Conservation (phyloP, 2,888 invertebrate genomes). For the Spialia ferax region DNA sequence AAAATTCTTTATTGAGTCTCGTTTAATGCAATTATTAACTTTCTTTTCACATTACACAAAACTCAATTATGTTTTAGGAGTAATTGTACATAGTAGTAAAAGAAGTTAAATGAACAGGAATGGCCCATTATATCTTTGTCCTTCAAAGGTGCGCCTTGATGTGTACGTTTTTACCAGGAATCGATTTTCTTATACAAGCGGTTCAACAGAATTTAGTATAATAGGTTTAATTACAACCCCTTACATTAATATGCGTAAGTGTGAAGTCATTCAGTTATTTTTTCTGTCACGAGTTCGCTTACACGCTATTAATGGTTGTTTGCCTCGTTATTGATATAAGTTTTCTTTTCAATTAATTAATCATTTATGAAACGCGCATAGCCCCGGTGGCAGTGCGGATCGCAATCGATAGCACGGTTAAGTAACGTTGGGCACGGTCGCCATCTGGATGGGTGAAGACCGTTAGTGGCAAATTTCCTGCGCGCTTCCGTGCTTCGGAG, state of each 20-base stretch:
- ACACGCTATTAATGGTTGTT: no score
- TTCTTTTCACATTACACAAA: no score
- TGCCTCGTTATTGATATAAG: no score
- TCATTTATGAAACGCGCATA: no score
- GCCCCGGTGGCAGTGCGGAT: no score
- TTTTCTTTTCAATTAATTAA: no score
- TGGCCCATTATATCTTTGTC: not conserved
- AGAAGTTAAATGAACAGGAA: not conserved
- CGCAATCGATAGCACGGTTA: no score
- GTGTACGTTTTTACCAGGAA: not conserved
- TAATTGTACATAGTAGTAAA: not conserved
- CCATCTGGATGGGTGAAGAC: no score
- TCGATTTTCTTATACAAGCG: not conserved
- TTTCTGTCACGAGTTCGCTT: not conserved
- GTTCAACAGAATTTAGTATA: not conserved
- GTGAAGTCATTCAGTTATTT: constrained; percentile 7
- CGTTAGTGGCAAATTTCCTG: no score
- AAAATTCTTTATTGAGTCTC: not conserved
- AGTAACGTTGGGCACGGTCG: no score
- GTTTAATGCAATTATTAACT: not conserved
- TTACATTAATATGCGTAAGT: not conserved
- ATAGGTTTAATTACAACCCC: not conserved
- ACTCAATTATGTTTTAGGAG: no score
- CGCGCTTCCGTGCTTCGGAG: no score
- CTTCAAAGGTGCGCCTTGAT: not conserved